A percentile compares a stretch with the other conserved stretches of the same genome.
Evolutionary conservation across 2,113 vertebrate species (phyloP).

Genomic region (Callorhinus ursinus): DNA sequence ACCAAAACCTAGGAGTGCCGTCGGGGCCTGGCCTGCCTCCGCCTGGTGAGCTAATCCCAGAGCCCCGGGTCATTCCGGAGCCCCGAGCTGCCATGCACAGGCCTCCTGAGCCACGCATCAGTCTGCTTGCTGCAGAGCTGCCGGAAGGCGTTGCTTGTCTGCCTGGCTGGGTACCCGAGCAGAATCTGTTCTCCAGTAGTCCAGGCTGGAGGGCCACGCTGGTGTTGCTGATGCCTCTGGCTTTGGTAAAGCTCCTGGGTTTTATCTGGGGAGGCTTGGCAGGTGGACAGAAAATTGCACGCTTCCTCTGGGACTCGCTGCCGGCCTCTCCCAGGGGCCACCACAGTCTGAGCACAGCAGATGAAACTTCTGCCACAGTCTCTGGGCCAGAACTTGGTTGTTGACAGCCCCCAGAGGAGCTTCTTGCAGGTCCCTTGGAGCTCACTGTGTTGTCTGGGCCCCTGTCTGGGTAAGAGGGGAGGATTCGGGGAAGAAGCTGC

Average conservation of each 20-base stretch:
- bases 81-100: accelerated
- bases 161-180: too few relatives aligned
- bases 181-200: neutral
- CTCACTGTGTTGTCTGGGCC: neutral
- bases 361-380: neutral
- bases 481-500: neutral
- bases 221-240: neutral
- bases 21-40: neutral
- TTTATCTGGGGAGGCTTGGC: neutral
- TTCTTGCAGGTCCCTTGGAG: neutral
- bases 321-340: neutral
- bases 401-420: too few relatives aligned
- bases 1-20: neutral
- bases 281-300: neutral
- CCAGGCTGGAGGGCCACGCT: too few relatives aligned
- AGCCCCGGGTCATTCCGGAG: neutral
- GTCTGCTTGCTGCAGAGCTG: neutral
- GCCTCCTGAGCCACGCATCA: neutral
- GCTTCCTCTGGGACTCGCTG: neutral
- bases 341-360: accelerated
- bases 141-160: accelerated
- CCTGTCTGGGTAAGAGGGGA: accelerated
- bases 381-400: neutral
- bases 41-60: neutral
- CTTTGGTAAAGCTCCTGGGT: neutral